Conservation (phyloP, 2,888 invertebrate species). For the Sminthurinus aureus region DNA sequence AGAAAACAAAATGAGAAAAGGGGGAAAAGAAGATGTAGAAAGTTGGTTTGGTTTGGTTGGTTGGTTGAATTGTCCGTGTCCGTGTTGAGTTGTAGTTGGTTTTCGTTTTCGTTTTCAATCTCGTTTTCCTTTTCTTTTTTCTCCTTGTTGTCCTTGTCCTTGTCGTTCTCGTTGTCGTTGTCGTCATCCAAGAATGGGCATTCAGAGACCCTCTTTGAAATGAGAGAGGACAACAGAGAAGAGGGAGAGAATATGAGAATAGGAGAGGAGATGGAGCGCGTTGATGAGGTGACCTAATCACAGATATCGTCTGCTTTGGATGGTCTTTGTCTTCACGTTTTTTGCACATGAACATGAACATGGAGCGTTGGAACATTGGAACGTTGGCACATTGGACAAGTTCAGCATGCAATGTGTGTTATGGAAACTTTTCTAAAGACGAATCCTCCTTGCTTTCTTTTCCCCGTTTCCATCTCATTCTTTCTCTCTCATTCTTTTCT, state of each 20-base stretch:
- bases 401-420: slow-evolving; percentile 23
- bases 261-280: slow-evolving; percentile 20
- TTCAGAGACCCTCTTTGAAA: not conserved
- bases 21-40: slow-evolving; percentile 9
- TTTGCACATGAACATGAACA: slow-evolving; percentile 20
- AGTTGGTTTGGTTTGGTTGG: slow-evolving; percentile 39
- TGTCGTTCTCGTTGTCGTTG: not conserved
- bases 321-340: slow-evolving; percentile 41
- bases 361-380: not conserved
- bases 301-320: slow-evolving; percentile 39
- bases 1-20: not conserved
- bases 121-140: not conserved
- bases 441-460: not conserved
- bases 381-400: no score
- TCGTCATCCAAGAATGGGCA: slow-evolving; percentile 9
- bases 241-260: slow-evolving; percentile 4
- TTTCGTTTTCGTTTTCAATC: no score
- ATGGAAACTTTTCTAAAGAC: slow-evolving; percentile 27
- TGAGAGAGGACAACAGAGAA: slow-evolving; percentile 15
- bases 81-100: no score
- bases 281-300: slow-evolving; percentile 52
- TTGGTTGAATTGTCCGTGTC: not conserved
- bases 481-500: slow-evolving; percentile 5
- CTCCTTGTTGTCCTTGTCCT: not conserved
- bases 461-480: not conserved